phyloP scores from a whole-genome alignment of 2,888 invertebrate species.

The Ditula angustiorana region DNA sequence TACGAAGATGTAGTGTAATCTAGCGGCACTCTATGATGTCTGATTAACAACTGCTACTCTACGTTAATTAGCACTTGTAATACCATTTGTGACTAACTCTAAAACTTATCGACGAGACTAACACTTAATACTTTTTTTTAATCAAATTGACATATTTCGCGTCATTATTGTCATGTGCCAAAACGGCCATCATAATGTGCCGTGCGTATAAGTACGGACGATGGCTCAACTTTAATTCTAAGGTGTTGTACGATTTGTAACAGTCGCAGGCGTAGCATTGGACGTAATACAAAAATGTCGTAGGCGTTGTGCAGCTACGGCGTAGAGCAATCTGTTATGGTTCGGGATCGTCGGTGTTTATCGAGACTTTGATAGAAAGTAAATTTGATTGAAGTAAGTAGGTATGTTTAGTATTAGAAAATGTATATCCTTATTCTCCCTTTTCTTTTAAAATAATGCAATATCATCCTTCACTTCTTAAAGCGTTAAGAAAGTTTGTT shows the following conservation, averaged over 20 bases:
- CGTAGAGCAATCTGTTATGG: slow-evolving; percentile 11
- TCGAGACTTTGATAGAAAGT: not conserved
- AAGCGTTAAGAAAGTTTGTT: not conserved
- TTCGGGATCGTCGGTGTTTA: not conserved
- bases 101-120: too few relatives aligned
- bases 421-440: slow-evolving; percentile 3
- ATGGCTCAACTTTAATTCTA: not conserved
- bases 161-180: too few relatives aligned
- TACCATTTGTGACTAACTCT: too few relatives aligned
- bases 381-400: slow-evolving; percentile 20
- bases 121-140: too few relatives aligned
- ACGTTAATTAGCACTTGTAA: too few relatives aligned
- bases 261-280: too few relatives aligned
- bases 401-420: slow-evolving; percentile 4
- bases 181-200: too few relatives aligned
- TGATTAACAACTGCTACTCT: too few relatives aligned
- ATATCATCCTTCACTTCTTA: not conserved
- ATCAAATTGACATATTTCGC: too few relatives aligned
- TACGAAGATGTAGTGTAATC: too few relatives aligned
- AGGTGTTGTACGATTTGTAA: not conserved
- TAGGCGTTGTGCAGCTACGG: not conserved
- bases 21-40: too few relatives aligned
- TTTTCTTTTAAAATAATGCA: slow-evolving; percentile 2
- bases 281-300: not conserved
- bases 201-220: too few relatives aligned